phyloP scores from a whole-genome alignment of 2,113 vertebrate species.

The Ptyas mucosa region DNA sequence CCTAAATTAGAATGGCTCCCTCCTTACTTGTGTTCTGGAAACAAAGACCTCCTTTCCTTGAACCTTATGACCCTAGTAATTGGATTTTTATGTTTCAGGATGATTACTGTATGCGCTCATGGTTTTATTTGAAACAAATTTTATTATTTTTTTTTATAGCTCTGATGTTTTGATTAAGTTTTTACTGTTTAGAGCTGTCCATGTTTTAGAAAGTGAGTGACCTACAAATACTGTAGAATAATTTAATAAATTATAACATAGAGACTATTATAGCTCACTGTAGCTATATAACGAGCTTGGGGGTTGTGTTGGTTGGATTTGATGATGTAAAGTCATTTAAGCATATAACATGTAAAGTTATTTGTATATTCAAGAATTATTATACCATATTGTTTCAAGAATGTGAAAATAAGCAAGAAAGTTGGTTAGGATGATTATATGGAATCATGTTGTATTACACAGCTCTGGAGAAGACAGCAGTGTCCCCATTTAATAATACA shows the following conservation, averaged over 20 bases:
- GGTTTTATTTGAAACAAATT: background rate
- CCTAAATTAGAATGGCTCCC: background rate
- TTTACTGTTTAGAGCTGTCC: background rate
- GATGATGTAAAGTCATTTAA: background rate
- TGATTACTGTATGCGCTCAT: background rate
- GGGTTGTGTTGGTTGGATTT: background rate
- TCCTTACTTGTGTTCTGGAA: background rate
- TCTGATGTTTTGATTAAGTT: background rate
- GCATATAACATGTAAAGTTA: background rate
- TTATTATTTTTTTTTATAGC: background rate
- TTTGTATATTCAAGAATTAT: background rate
- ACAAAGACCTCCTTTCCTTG: background rate
- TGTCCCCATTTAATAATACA: conserved; percentile 1
- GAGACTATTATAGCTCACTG: background rate
- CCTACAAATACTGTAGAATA: background rate
- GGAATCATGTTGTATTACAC: background rate
- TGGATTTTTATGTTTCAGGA: background rate
- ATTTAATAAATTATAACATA: background rate
- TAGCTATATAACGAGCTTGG: background rate
- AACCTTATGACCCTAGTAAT: background rate
- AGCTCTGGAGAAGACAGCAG: background rate
- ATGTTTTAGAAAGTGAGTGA: background rate
- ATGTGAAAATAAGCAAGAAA: background rate
- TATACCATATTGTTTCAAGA: background rate
- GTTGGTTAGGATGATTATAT: background rate